These are phyloP conservation scores for Heteromormyrus szaboi DNA, from an alignment of 2,797 vertebrate genomes.

Conservation along the genomic window DNA sequence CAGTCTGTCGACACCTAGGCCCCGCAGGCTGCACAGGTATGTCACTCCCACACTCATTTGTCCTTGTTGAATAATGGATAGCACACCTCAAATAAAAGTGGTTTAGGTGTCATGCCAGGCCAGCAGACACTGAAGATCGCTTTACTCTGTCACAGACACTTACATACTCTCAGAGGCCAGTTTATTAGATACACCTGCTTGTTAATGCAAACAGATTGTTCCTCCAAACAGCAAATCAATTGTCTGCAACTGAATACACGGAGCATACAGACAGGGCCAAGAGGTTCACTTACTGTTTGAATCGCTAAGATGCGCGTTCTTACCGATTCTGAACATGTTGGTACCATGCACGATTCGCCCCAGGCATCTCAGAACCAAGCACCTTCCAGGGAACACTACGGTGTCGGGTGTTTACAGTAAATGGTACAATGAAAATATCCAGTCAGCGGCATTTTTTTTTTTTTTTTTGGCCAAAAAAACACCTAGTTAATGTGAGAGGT, in stretches of 20 bases:
- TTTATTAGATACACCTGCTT: conserved; percentile 2
- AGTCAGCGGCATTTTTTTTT: background rate
- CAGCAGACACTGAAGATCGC: background rate
- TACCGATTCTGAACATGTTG: background rate
- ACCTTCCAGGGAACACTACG: background rate
- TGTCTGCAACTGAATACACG: background rate
- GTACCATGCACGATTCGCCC: background rate
- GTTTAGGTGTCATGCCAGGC: conserved; percentile 21
- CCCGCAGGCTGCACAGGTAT: background rate
- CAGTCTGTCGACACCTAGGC: background rate
- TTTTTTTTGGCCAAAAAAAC: background rate
- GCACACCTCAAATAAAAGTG: conserved; percentile 19
- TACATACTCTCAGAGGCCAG: background rate
- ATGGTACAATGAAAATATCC: background rate
- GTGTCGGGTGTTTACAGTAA: background rate
- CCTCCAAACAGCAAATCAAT: background rate
- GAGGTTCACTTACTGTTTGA: background rate
- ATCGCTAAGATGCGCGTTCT: background rate
- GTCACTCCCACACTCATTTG: conserved; percentile 46
- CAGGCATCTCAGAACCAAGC: background rate
- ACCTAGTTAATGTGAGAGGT: background rate
- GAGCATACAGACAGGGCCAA: background rate
- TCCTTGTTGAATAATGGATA: conserved; percentile 51
- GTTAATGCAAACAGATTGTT: background rate
- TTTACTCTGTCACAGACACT: background rate